phyloP scores from a whole-genome alignment of 2,113 vertebrate genomes.

The Solea senegalensis region DNA sequence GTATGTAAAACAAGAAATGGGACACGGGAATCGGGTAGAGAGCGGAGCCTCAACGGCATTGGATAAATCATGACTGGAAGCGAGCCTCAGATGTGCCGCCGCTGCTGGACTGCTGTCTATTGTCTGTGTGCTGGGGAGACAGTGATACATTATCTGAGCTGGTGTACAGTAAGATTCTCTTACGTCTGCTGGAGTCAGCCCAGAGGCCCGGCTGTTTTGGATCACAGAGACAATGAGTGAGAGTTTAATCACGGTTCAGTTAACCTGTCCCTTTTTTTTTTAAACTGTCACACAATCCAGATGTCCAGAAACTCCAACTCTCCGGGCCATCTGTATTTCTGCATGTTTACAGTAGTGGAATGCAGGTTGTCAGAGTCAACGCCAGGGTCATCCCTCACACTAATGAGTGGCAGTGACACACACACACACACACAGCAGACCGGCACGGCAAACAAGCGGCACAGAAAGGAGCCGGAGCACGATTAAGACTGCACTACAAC shows the following conservation, averaged over 20 bases:
- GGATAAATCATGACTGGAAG: constrained; percentile 56
- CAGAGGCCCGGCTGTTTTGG: constrained; percentile 62
- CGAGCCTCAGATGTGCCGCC: constrained; percentile 53
- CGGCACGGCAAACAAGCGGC: constrained; percentile 35
- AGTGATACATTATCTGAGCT: constrained; percentile 65
- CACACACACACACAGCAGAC: not conserved
- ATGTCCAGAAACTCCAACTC: constrained; percentile 58
- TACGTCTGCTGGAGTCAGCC: constrained; percentile 58
- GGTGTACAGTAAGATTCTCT: constrained; percentile 37
- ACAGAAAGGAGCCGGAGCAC: constrained; percentile 48
- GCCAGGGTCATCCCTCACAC: constrained; percentile 61
- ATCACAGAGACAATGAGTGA: constrained; percentile 67
- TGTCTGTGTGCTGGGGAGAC: constrained; percentile 55
- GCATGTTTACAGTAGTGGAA: constrained; percentile 61
- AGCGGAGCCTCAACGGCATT: constrained; percentile 42
- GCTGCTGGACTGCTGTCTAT: constrained; percentile 42
- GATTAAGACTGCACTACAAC: constrained; percentile 54
- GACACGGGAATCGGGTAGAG: constrained; percentile 63
- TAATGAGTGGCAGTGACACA: constrained; percentile 48
- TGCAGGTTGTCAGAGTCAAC: constrained; percentile 44
- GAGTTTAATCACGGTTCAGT: constrained; percentile 70
- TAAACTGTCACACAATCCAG: constrained; percentile 68
- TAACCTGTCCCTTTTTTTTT: constrained; percentile 62
- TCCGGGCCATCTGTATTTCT: constrained; percentile 48
- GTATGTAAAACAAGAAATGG: constrained; percentile 56